Evolutionary conservation across 2,888 invertebrate genomes (phyloP), one percentile per base, ranked within the genome.

Genomic region (Plebejus argus): DNA sequence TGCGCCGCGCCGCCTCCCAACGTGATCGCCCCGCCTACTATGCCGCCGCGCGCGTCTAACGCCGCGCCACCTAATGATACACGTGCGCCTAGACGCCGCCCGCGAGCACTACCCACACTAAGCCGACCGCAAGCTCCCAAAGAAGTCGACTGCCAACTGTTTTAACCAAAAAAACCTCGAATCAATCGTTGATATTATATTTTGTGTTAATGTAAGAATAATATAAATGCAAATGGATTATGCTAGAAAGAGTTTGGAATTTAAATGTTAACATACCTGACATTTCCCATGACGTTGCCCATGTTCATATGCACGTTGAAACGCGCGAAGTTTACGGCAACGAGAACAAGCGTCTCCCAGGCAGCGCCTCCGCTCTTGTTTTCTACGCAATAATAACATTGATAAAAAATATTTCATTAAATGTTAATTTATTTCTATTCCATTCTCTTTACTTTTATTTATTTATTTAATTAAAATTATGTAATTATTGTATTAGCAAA

Each of bases 221-320:
- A 28, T 28, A 28, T 28, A 2, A 28, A 28, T 28, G 28, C 2
- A 28, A 28, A 28, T 28, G 28, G 28, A 28, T 28, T 28, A 28
- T 28, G 28, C 2, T 28, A 28, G 28, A 28, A 28, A 28, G 28
- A 2, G 1, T 28, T 28, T 28, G 28, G 28, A 28, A 28, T 28
- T 2, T 28, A 28, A 28, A 28, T 28, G 28, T n/a, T 28, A 15
- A 28, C 33, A 12, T 72, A 39, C 96, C 96, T 96, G 79, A 99
- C 99, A 87, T 99, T 99, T 18, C 99, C 99, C 99, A 99, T 99
- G 0, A 99, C 99, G 87, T 99, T 99, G 70, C 99, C 99, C 99
- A 99, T 99, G 90, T 99, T 99, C 97, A 99, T 99, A 87, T 98
- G 98, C 12, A 99, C 98, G 89, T 99, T 99, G 77, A 99, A 95